Evolutionary conservation across 2,797 vertebrate species (phyloP), one percentile per base, ranked within the genome.

Genomic region (Catostomus latipinnis): DNA sequence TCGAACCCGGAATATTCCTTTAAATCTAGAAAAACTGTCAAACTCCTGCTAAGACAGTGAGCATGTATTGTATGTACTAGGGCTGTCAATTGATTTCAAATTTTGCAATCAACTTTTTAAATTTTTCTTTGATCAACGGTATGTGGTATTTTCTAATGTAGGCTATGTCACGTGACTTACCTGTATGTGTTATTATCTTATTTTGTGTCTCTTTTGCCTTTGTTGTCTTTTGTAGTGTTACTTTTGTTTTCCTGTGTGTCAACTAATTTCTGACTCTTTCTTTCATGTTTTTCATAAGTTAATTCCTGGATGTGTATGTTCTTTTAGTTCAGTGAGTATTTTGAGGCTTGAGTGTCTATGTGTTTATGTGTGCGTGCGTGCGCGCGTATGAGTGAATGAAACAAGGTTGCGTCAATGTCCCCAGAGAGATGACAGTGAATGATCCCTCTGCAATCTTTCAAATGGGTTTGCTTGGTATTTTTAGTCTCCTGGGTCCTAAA

Each of bases 241-340:
- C 74, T 90, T 87, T 71, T 46, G 18, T 80, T 89, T 61, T 88
- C 57, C 62, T 76, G 86, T 76, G 82, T 75, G 80, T 91, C 65
- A 80, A 76, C 82, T 88, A 86, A 90, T 91, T 91, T 86, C 85
- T 88, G 74, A 86, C 68, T 71, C 86, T 83, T 89, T 92, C 82
- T 90, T 90, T 89, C 87, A 85, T 91, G 85, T 91, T 90, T 81
- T 83, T 90, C 56, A 79, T 88, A 78, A 83, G 73, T 84, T 85
- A 82, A 86, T 85, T 78, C 81, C 85, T 74, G 50, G 87, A 88
- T 89, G 74, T 63, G 83, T 85, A 86, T 82, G 84, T 80, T 86
- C 12, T 69, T 88, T 82, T 77, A 83, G 80, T 80, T 89, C 86
- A 86, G 91, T 91, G 91, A 90, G 91, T 92, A 90, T 91, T 88